Evolutionary conservation across 2,888 invertebrate genomes (phyloP), one percentile per base, ranked within the genome.

Genomic region (Artemia sinica): DNA sequence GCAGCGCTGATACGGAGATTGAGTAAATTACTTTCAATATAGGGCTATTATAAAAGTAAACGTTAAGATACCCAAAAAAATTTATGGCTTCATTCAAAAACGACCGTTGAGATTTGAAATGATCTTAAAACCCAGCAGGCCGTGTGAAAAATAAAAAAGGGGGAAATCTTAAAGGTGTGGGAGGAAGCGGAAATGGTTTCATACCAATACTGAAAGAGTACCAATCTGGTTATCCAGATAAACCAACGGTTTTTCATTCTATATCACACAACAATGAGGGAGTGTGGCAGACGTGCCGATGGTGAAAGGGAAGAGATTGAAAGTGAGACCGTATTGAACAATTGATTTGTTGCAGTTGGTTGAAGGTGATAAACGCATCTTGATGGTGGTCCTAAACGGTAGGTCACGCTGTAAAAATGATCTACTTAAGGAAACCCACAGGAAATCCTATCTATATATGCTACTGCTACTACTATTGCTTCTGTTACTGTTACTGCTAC

Each of bases 121-220:
- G 18, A 18, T 14, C 58, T 58, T 18, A 1, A 14, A n/a, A 58
- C 58, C 58, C 58, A 58, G 58, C 58, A 58, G 58, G 58, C 28
- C 58, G 58, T 58, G 58, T 58, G 58, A 58, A 58, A 58, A 58
- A 58, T n/a, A 58, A 58, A 58, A n/a, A n/a, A 58, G 18, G 58
- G 58, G 58, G 58, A 58, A 58, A 58, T 58, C 58, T 58, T 18
- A 58, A 28, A 28, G 58, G n/a, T 58, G 58, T 58, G 58, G 58
- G 58, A 58, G 58, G 58, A 58, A 58, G 18, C 58, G 58, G 58
- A 58, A 58, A 58, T 58, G 58, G 58, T 10, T 58, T 58, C 10
- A 58, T 58, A 58, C 58, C 58, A 58, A 9, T 58, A 58, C 58
- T 14, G 58, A 58, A 58, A 58, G 58, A 58, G 58, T 58, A 58